Evolutionary conservation across 2,113 vertebrate genomes (phyloP), one percentile per base, ranked within the genome.

Genomic region (Panthera uncia): DNA sequence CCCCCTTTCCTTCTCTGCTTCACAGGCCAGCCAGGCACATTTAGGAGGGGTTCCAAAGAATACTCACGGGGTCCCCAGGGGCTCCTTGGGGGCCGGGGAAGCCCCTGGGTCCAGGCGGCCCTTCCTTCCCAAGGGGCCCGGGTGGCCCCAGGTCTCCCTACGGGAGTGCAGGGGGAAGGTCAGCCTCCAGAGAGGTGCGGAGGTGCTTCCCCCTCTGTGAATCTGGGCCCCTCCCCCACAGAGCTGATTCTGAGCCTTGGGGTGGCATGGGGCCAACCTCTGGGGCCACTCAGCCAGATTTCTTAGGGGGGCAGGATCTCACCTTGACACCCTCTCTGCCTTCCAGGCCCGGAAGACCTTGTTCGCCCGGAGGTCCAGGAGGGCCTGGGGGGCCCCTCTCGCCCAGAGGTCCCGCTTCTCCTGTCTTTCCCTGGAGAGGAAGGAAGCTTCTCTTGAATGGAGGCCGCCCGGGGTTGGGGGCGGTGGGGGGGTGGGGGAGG

Each of bases 271-370:
- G 55, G 19, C 16, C 48, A 83, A 23, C 15, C 66, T 61, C n/a
- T 57, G 81, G 55, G 78, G 27, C 10, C 25, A 10, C n/a, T 63
- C 50, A 5, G 29, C 15, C 3, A 48, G 63, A 19, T n/a, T 5
- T 6, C 33, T 41, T 2, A 0, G 0, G 6, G 6, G 36, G 19
- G 33, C 5, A 4, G 38, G 0, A 4, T 41, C 98, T 98, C 96
- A 99, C 99, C 99, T 99, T 99, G 81, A 98, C 91, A 13, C 99
- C 99, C 96, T 99, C 99, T 87, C 99, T 99, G 94, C 99, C 99
- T 1, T 99, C 99, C 48, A 98, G 45, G 82, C 99, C 99, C 0
- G 99, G 99, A 74, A 99, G 98, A 36, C 99, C 99, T 52, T 99
- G 99, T 63, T 99, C 99, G 57, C 99, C 99, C 0, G 99, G 99